phyloP scores from a whole-genome alignment of 2,888 invertebrate genomes.

The Carcina quercana region DNA sequence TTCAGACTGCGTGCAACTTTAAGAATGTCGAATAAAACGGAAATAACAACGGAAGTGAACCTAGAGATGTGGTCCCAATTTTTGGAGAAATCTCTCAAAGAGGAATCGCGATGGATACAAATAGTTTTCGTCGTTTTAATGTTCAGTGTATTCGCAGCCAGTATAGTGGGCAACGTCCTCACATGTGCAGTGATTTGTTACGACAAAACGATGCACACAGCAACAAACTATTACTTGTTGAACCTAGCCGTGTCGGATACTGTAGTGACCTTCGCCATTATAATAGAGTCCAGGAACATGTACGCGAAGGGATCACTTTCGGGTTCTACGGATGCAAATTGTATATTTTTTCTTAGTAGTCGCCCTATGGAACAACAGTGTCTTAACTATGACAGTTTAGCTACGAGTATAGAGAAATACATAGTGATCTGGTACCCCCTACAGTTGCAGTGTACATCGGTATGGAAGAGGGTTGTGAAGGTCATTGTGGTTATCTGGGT shows the following conservation, averaged over 20 bases:
- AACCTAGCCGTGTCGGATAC: constrained; percentile 53
- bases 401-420: constrained; percentile 46
- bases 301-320: background rate
- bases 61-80: constrained; percentile 28
- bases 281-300: constrained; percentile 24
- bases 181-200: constrained; percentile 54
- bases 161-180: constrained; percentile 47
- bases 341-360: too few relatives aligned
- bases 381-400: constrained; percentile 42
- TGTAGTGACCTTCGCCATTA: constrained; percentile 41
- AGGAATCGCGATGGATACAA: constrained; percentile 24
- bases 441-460: constrained; percentile 27
- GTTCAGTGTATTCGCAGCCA: constrained; percentile 30
- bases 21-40: constrained; percentile 15
- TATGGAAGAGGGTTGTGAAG: constrained; percentile 36
- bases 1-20: background rate
- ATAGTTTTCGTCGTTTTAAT: constrained; percentile 20
- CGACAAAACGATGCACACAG: constrained; percentile 53
- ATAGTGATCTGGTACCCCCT: constrained; percentile 44
- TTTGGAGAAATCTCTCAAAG: constrained; percentile 20
- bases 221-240: constrained; percentile 55
- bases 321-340: constrained; percentile 36
- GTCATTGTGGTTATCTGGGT: constrained; percentile 36
- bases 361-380: too few relatives aligned
- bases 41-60: constrained; percentile 69